Evolutionary conservation across 2,113 vertebrate genomes (phyloP).

Genomic region (Cinclus cinclus): DNA sequence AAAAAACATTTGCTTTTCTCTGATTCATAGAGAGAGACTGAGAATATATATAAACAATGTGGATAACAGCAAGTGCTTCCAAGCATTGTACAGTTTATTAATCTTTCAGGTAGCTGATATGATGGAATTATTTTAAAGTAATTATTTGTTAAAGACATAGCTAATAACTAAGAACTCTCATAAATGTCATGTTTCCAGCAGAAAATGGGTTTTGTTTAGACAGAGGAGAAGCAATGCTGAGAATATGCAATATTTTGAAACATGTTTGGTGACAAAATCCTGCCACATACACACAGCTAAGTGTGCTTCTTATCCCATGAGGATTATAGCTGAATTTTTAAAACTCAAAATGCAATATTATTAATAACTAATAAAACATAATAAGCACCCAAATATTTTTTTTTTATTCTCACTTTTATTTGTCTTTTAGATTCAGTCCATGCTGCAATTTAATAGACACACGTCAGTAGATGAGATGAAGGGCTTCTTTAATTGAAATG

Average conservation of each 20-base stretch:
- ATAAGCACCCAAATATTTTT: neutral
- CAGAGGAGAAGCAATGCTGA: neutral
- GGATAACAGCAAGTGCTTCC: neutral
- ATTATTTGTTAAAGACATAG: neutral
- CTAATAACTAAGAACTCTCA: neutral
- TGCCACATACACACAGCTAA: neutral
- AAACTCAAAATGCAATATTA: neutral
- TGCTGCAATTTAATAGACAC: neutral
- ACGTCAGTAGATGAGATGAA: neutral
- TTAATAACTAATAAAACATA: neutral
- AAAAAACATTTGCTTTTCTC: conserved; percentile 48
- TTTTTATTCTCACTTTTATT: neutral
- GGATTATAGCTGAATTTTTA: neutral
- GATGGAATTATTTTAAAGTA: neutral
- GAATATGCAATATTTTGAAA: neutral
- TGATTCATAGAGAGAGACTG: conserved; percentile 5
- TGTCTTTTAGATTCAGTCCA: neutral
- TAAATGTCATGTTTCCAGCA: neutral
- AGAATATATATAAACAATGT: neutral
- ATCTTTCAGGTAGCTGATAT: neutral
- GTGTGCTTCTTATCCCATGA: neutral
- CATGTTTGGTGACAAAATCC: neutral
- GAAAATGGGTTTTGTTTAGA: neutral
- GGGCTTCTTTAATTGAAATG: neutral
- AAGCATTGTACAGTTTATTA: neutral